A percentile compares a stretch with the other conserved stretches of the same genome.
phyloP scores from a whole-genome alignment of 2,888 invertebrate genomes.

The Dicranocentrus wangi region DNA sequence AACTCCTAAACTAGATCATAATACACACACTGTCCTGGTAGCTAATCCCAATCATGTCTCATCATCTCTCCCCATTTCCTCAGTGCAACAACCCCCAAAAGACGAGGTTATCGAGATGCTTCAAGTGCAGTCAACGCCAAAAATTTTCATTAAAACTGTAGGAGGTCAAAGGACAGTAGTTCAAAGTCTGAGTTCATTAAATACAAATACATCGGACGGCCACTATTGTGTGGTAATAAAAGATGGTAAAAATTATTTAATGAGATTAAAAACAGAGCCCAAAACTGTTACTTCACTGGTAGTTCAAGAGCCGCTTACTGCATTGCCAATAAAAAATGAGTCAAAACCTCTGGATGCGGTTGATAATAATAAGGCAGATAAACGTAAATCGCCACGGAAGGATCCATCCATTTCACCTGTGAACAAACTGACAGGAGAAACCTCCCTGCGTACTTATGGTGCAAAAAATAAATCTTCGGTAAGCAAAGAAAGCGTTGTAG shows the following conservation, averaged over 20 bases:
- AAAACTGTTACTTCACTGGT: slow-evolving; percentile 22
- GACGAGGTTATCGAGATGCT: slow-evolving; percentile 20
- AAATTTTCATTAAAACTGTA: slow-evolving; percentile 67
- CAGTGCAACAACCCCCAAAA: slow-evolving; percentile 16
- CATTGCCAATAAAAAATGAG: neutral
- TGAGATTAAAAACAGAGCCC: slow-evolving; percentile 57
- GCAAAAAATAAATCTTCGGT: slow-evolving; percentile 74
- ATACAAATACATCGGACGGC: slow-evolving; percentile 4
- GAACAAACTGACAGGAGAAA: slow-evolving; percentile 37
- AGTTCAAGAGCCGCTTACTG: neutral
- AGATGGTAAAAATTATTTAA: slow-evolving; percentile 67
- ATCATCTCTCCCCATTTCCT: neutral
- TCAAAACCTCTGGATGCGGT: slow-evolving; percentile 9
- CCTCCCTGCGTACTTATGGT: slow-evolving; percentile 28
- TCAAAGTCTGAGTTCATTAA: slow-evolving; percentile 25
- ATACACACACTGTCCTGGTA: slow-evolving; percentile 14
- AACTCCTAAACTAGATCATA: neutral
- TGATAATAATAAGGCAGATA: slow-evolving; percentile 32
- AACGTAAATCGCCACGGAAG: slow-evolving; percentile 55
- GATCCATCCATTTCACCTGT: slow-evolving; percentile 53
- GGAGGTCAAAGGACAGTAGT: slow-evolving; percentile 66
- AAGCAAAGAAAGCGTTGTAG: slow-evolving; percentile 45
- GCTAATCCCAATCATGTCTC: neutral
- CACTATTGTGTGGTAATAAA: slow-evolving; percentile 58
- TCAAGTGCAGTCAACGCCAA: slow-evolving; percentile 47